Evolutionary conservation across 2,797 vertebrate genomes (phyloP).

Genomic region (Selene dorsalis): DNA sequence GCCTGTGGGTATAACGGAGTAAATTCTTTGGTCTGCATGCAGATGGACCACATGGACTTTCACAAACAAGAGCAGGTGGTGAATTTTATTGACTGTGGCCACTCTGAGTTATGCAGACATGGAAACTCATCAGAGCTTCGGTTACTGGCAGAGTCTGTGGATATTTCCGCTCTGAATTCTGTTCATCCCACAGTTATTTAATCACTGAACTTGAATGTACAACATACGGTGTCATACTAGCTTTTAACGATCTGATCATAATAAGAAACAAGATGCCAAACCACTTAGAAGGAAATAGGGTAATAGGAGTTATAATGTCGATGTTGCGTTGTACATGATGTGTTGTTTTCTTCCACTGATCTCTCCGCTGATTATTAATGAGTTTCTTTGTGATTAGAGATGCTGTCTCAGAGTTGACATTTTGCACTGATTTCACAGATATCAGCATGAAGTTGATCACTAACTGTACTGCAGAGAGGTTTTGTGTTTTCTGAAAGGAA

Average conservation of each 20-base stretch:
- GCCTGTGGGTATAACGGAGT: neutral
- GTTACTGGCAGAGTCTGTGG: neutral
- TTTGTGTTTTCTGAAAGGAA: conserved; percentile 2
- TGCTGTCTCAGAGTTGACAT: neutral
- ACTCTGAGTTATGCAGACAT: neutral
- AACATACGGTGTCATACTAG: neutral
- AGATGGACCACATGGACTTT: neutral
- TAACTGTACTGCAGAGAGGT: neutral
- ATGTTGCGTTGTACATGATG: neutral
- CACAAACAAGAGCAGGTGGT: neutral
- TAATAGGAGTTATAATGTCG: neutral
- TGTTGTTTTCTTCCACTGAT: neutral
- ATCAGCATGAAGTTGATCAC: conserved; percentile 18
- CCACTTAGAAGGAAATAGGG: no score
- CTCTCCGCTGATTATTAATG: neutral
- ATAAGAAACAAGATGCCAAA: neutral
- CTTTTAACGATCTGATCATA: conserved; percentile 1
- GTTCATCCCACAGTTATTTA: neutral
- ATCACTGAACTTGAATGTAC: neutral
- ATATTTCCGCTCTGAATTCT: neutral
- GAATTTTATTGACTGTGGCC: neutral
- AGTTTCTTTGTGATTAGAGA: neutral
- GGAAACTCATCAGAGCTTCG: neutral
- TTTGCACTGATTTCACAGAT: conserved; percentile 4
- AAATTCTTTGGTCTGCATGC: neutral